phyloP scores from a whole-genome alignment of 1,140 invertebrate species.

The Cepaea nemoralis region DNA sequence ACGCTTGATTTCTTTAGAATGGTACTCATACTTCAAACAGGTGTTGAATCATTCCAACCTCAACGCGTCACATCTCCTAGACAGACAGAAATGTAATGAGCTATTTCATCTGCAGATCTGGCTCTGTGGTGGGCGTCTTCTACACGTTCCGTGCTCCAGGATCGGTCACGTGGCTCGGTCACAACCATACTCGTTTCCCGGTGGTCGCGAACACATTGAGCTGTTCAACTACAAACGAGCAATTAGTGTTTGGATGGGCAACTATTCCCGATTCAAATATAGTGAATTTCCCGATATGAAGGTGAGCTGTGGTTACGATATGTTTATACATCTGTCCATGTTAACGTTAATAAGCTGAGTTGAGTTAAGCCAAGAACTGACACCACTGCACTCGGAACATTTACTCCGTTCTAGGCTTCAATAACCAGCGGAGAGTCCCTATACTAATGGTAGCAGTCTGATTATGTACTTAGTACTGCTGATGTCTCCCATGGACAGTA shows the following conservation, averaged over 20 bases:
- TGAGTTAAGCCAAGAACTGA: no score
- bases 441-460: no score
- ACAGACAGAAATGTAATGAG: not conserved
- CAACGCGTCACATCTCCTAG: not conserved
- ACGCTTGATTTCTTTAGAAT: slow-evolving; percentile 13
- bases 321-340: no score
- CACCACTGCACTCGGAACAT: no score
- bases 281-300: slow-evolving; percentile 51
- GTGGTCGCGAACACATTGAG: slow-evolving; percentile 75
- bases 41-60: no score
- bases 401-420: no score
- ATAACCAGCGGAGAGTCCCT: no score
- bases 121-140: slow-evolving; percentile 94
- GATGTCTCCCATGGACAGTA: no score
- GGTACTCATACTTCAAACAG: no score
- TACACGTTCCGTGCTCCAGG: slow-evolving; percentile 79
- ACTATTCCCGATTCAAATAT: slow-evolving; percentile 54
- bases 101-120: slow-evolving; percentile 79
- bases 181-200: slow-evolving; percentile 92
- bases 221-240: slow-evolving; percentile 60
- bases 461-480: no score
- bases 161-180: slow-evolving; percentile 77
- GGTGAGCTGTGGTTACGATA: slow-evolving; percentile 42
- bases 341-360: no score
- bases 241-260: slow-evolving; percentile 57